These are phyloP conservation scores for Pollenia angustigena DNA, from an alignment of 2,888 invertebrate species.

Conservation along the genomic window DNA sequence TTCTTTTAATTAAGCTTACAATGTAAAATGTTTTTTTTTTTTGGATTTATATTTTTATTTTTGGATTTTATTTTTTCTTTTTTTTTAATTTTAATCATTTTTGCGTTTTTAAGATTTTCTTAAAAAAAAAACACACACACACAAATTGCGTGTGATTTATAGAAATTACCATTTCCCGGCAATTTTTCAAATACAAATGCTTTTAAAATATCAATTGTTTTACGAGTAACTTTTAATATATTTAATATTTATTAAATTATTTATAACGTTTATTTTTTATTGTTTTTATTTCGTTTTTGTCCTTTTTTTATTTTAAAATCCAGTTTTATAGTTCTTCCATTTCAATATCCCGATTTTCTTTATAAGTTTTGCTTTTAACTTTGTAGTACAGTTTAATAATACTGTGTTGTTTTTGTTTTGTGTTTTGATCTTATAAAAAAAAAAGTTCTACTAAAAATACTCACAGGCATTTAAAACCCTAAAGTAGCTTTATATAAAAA, in stretches of 20 bases:
- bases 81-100: not conserved
- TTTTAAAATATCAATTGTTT: constrained; percentile 6
- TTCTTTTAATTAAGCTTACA: not conserved
- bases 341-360: not conserved
- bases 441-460: constrained; percentile 5
- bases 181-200: constrained; percentile 41
- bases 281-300: not conserved
- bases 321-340: not conserved
- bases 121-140: not conserved
- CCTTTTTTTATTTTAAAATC: constrained; percentile 2
- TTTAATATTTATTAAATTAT: too few species aligned
- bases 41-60: not conserved
- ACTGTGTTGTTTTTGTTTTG: constrained; percentile 21
- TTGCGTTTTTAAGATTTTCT: not conserved
- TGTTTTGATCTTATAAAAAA: constrained; percentile 8
- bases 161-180: constrained; percentile 38
- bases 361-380: constrained; percentile 1
- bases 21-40: too few species aligned
- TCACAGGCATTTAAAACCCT: not conserved
- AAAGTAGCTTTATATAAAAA: not conserved
- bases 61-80: not conserved
- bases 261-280: not conserved
- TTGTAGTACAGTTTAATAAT: constrained; percentile 38
- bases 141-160: constrained; percentile 2
- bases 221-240: not conserved